Conservation (phyloP, 1,140 invertebrate genomes). For the Lepidotrigona ventralis region DNA sequence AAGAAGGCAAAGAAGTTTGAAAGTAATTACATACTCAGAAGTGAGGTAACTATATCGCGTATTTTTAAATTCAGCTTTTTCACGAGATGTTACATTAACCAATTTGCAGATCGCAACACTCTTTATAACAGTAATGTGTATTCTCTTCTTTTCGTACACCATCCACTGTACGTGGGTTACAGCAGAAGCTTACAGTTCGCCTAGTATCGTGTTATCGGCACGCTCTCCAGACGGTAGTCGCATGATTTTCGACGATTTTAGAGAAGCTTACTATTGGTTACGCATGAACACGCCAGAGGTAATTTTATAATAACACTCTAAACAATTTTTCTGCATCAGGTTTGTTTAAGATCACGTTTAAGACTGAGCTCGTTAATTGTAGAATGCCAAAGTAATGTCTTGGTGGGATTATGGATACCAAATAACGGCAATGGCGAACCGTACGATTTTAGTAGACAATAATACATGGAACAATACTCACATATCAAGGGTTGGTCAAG, state of each 20-base stretch:
- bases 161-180: constrained; percentile 99
- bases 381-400: constrained; percentile 98
- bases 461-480: constrained; percentile 99
- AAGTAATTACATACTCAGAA: constrained; percentile 91
- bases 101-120: constrained; percentile 87
- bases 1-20: constrained; percentile 89
- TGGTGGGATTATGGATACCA: constrained; percentile 99
- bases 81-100: neutral
- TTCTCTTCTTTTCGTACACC: constrained; percentile 94
- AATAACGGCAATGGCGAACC: constrained; percentile 99
- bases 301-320: constrained; percentile 33
- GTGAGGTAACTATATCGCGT: constrained; percentile 83
- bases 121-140: constrained; percentile 92
- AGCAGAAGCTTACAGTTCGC: constrained; percentile 98
- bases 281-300: constrained; percentile 97
- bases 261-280: constrained; percentile 99
- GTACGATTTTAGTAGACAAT: constrained; percentile 99
- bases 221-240: constrained; percentile 95
- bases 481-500: constrained; percentile 97
- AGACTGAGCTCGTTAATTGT: constrained; percentile 58
- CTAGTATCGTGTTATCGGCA: constrained; percentile 98
- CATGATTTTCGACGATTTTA: constrained; percentile 98
- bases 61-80: neutral
- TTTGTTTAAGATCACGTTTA: neutral
- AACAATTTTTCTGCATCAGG: neutral